Conservation (phyloP, 1,140 invertebrate genomes). For the Hylaeus anthracinus region DNA sequence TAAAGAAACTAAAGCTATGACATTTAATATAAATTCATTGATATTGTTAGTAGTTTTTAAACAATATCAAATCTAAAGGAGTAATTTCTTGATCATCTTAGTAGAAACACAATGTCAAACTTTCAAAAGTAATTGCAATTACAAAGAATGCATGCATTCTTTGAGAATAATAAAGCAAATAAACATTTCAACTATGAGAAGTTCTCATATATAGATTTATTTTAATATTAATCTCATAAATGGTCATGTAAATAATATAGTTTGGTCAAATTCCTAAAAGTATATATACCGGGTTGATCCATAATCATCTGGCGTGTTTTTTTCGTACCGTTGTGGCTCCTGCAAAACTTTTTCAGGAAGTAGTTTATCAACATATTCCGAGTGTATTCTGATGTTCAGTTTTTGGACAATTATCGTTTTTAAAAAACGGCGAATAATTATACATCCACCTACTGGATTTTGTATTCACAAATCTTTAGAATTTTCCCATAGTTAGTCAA, state of each 20-base stretch:
- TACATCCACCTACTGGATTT: too few species aligned
- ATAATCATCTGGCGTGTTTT: too few species aligned
- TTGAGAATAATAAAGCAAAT: not conserved
- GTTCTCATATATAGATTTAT: constrained; percentile 12
- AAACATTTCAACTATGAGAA: not conserved
- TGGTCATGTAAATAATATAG: constrained; percentile 25
- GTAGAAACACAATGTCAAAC: not conserved
- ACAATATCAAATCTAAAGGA: not conserved
- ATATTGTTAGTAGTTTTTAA: too few species aligned
- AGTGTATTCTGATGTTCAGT: too few species aligned
- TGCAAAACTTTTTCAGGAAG: too few species aligned
- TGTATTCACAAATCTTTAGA: not conserved
- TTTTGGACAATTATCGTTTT: too few species aligned
- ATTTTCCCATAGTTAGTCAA: not conserved
- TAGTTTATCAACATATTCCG: too few species aligned
- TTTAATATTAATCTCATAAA: constrained; percentile 29
- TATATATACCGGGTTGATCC: not conserved
- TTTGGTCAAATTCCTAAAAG: constrained; percentile 35
- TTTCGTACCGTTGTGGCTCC: too few species aligned
- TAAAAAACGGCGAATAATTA: too few species aligned
- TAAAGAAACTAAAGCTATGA: not conserved
- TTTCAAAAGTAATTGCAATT: not conserved
- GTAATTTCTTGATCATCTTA: not conserved
- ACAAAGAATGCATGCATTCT: not conserved
- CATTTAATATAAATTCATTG: too few species aligned